phyloP scores from a whole-genome alignment of 2,888 invertebrate genomes.

The Punctoribates punctum region DNA sequence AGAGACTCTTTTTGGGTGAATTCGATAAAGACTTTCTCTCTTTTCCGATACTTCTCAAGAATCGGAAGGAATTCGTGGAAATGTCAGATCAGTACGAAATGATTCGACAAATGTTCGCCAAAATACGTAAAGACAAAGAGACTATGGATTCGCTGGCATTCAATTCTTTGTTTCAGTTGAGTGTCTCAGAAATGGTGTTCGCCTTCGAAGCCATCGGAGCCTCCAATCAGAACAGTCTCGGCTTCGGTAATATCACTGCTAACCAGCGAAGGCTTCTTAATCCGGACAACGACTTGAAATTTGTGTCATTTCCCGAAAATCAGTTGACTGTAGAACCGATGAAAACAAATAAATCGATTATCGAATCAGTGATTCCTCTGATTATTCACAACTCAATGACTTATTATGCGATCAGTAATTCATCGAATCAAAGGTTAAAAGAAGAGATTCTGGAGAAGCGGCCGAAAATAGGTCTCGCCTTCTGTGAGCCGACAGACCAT shows the following conservation, averaged over 20 bases:
- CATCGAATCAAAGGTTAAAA: conserved; percentile 40
- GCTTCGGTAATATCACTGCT: conserved; percentile 34
- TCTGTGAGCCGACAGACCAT: conserved; percentile 29
- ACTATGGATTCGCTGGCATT: conserved; percentile 38
- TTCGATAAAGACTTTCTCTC: conserved; percentile 43
- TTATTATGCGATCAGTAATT: conserved; percentile 29
- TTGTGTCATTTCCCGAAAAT: conserved; percentile 3
- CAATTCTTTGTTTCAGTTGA: conserved; percentile 35
- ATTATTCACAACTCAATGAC: conserved; percentile 35
- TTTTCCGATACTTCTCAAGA: conserved; percentile 43
- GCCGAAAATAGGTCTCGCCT: conserved; percentile 43
- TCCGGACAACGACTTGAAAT: background rate
- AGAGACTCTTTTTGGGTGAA: conserved; percentile 41
- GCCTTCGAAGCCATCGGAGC: conserved; percentile 44
- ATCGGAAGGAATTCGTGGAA: conserved; percentile 37
- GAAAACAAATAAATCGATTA: conserved; percentile 13
- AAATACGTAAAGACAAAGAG: conserved; percentile 32
- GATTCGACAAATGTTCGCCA: conserved; percentile 33
- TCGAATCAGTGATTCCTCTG: conserved; percentile 32
- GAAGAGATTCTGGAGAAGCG: background rate
- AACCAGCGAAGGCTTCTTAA: background rate
- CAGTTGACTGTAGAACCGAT: conserved; percentile 19
- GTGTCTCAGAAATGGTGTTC: conserved; percentile 42
- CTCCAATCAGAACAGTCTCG: conserved; percentile 9
- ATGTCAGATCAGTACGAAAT: conserved; percentile 42